Conservation (phyloP, 2,797 vertebrate genomes). For the Syngnathus acus region DNA sequence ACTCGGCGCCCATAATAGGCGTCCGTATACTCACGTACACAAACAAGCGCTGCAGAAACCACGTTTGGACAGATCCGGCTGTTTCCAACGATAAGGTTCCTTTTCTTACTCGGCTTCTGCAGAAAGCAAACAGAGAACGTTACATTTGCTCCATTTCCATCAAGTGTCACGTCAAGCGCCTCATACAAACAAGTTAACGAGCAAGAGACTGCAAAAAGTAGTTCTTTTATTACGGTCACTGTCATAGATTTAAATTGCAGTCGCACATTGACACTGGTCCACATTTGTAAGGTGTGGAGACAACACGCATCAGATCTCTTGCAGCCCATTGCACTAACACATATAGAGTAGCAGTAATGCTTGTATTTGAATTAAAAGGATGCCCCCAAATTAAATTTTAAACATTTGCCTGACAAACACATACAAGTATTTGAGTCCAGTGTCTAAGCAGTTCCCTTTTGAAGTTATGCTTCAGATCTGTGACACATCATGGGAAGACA, state of each 20-base stretch:
- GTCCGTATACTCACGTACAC: constrained; percentile 40
- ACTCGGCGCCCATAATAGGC: not conserved
- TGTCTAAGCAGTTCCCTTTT: constrained; percentile 43
- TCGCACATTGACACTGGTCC: constrained; percentile 26
- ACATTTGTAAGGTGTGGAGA: constrained; percentile 39
- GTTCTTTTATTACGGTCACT: constrained; percentile 63
- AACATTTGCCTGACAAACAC: constrained; percentile 28
- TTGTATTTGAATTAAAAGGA: constrained; percentile 46
- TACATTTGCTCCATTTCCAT: not conserved
- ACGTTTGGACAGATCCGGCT: not conserved
- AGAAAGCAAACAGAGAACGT: not conserved
- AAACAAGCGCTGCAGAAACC: not conserved
- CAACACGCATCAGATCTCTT: constrained; percentile 29
- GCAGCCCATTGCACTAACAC: constrained; percentile 45
- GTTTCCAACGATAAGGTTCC: not conserved
- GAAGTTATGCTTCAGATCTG: constrained; percentile 32
- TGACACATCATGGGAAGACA: constrained; percentile 39
- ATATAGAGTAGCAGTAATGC: constrained; percentile 42
- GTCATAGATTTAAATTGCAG: constrained; percentile 61
- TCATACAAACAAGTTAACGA: not conserved
- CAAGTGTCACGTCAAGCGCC: not conserved
- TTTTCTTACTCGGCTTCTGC: not conserved
- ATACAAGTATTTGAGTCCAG: constrained; percentile 58
- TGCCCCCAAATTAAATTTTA: constrained; percentile 43
- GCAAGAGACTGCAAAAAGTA: constrained; percentile 61